Percentiles rank a stretch among this genome's conserved stretches.
Conservation (phyloP, 1,140 invertebrate genomes). For the Chironomus striatipennis region DNA sequence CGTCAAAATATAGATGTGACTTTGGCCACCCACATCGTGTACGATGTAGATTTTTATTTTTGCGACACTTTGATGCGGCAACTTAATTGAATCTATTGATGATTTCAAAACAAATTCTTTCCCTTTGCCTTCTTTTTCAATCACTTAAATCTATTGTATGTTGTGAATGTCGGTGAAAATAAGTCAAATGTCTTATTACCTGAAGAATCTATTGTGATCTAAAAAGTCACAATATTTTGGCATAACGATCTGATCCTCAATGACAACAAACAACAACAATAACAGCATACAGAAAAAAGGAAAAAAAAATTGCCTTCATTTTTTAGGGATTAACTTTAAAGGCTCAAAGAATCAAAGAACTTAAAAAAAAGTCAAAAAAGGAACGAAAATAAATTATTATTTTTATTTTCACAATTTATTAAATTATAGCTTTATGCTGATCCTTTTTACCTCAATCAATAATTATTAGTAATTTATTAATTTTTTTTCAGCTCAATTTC, state of each 20-base stretch:
- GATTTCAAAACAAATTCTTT: constrained; percentile 14
- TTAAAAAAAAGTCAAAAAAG: no score
- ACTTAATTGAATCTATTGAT: constrained; percentile 9
- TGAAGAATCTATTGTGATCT: constrained; percentile 12
- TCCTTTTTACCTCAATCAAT: no score
- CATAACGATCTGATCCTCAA: neutral
- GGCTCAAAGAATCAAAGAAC: no score
- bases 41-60: neutral
- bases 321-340: no score
- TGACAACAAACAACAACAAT: neutral
- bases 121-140: neutral
- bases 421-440: no score
- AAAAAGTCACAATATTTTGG: constrained; percentile 13
- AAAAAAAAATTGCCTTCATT: no score
- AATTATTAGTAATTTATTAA: no score
- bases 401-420: no score
- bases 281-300: no score
- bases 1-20: neutral
- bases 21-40: constrained; percentile 4
- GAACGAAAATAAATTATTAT: no score
- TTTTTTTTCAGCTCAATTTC: no score
- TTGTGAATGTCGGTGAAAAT: neutral
- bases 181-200: neutral
- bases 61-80: constrained; percentile 10
- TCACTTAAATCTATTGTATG: neutral